Conservation (phyloP, 2,797 vertebrate species). For the Pseudochaenichthys georgianus region DNA sequence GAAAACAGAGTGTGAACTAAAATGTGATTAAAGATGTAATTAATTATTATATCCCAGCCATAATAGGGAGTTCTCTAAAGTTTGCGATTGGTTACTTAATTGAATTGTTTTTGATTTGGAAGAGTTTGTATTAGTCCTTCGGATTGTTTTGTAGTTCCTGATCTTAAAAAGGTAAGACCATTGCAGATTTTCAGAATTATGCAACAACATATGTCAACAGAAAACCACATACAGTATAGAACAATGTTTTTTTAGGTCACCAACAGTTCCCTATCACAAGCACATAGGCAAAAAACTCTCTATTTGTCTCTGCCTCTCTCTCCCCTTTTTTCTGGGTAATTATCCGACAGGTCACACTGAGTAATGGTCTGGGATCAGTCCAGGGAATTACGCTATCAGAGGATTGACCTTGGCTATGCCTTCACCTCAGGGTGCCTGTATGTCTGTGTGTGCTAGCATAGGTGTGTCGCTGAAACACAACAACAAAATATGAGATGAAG, state of each 20-base stretch:
- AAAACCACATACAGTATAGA: conserved; percentile 16
- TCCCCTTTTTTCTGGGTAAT: conserved; percentile 50
- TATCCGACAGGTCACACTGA: conserved; percentile 65
- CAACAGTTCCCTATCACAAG: conserved; percentile 10
- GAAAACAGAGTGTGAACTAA: not conserved
- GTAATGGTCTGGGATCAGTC: conserved; percentile 70
- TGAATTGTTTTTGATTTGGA: not conserved
- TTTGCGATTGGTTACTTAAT: not conserved
- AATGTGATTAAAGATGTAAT: not conserved
- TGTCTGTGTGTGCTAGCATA: conserved; percentile 11
- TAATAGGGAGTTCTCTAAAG: not conserved
- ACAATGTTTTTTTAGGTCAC: conserved; percentile 24
- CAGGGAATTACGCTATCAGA: conserved; percentile 69
- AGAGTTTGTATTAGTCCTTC: not conserved
- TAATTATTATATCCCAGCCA: not conserved
- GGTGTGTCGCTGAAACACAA: conserved; percentile 45
- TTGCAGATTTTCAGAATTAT: not conserved
- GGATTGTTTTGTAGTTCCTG: not conserved
- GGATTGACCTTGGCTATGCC: conserved; percentile 64
- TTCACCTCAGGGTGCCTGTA: conserved; percentile 48
- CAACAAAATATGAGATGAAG: conserved; percentile 36
- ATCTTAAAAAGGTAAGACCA: not conserved
- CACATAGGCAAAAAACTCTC: conserved; percentile 16
- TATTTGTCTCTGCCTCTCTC: conserved; percentile 26
- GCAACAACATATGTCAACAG: conserved; percentile 7